Evolutionary conservation across 35 echinoderm and acorn worm genomes (phyloP).

Genomic region (Holothuria glaberrima): DNA sequence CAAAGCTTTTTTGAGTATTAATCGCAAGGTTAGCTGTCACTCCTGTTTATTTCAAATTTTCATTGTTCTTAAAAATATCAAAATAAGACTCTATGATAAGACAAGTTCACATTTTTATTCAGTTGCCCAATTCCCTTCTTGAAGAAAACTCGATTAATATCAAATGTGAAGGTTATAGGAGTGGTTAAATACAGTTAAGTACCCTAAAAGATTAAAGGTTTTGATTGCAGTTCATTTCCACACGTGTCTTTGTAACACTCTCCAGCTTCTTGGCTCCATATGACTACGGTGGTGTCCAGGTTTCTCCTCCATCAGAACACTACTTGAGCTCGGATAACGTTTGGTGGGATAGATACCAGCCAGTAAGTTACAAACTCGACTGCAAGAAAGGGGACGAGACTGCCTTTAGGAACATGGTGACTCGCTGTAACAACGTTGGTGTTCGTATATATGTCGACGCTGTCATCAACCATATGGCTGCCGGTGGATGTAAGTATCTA

Average conservation of each 20-base stretch:
- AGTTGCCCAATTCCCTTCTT: too few species aligned
- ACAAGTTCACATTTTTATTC: too few species aligned
- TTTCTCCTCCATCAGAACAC: constrained; percentile 71
- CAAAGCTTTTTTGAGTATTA: too few species aligned
- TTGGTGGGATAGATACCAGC: constrained; percentile 82
- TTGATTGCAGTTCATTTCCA: too few species aligned
- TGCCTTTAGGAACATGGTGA: constrained; percentile 64
- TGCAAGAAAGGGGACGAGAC: constrained; percentile 47
- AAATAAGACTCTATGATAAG: too few species aligned
- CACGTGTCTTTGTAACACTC: background rate
- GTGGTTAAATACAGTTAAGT: background rate
- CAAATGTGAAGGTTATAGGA: too few species aligned
- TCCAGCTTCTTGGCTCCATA: constrained; percentile 60
- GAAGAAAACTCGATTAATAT: too few species aligned
- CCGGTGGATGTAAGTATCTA: constrained; percentile 21
- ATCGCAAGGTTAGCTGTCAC: too few species aligned
- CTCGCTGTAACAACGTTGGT: constrained; percentile 64
- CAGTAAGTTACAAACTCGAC: constrained; percentile 53
- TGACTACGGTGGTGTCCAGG: constrained; percentile 68
- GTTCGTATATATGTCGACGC: constrained; percentile 77
- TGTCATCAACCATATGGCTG: constrained; percentile 77
- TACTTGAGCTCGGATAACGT: background rate
- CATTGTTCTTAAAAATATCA: too few species aligned
- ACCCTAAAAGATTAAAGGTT: too few species aligned
- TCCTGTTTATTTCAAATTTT: too few species aligned